Conservation (phyloP, 1,140 invertebrate species). For the Asbolus verrucosus region DNA sequence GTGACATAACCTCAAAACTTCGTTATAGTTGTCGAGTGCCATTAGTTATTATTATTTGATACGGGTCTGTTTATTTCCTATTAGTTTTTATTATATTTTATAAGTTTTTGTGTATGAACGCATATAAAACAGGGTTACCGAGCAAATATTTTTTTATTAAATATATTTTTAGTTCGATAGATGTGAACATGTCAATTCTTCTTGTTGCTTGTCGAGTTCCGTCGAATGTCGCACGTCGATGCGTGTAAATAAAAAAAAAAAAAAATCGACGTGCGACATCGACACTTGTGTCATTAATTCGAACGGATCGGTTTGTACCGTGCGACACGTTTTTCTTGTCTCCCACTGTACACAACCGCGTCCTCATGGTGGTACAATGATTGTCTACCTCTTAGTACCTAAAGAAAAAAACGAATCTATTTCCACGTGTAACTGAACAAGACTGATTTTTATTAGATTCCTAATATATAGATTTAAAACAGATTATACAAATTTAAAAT, state of each 20-base stretch:
- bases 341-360: conserved; percentile 2
- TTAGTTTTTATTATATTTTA: too few relatives aligned
- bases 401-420: conserved; percentile 43
- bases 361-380: conserved; percentile 44
- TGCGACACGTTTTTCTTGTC: neutral
- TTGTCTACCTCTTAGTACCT: conserved; percentile 50
- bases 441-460: conserved; percentile 61
- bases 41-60: conserved; percentile 16
- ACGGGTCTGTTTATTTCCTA: conserved; percentile 38
- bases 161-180: conserved; percentile 24
- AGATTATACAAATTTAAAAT: conserved; percentile 41
- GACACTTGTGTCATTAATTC: conserved; percentile 17
- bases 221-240: conserved; percentile 25
- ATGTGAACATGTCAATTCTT: conserved; percentile 41
- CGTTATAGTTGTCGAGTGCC: conserved; percentile 25
- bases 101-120: conserved; percentile 17
- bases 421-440: conserved; percentile 56
- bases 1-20: too few relatives aligned
- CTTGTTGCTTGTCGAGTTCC: conserved; percentile 38
- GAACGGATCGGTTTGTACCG: neutral
- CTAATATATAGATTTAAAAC: conserved; percentile 44
- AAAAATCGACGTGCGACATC: conserved; percentile 1
- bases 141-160: conserved; percentile 19
- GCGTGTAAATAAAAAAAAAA: conserved; percentile 9
- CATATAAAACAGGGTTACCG: conserved; percentile 43